Evolutionary conservation across 2,888 invertebrate species (phyloP).

Genomic region (Creontiades dilutus): DNA sequence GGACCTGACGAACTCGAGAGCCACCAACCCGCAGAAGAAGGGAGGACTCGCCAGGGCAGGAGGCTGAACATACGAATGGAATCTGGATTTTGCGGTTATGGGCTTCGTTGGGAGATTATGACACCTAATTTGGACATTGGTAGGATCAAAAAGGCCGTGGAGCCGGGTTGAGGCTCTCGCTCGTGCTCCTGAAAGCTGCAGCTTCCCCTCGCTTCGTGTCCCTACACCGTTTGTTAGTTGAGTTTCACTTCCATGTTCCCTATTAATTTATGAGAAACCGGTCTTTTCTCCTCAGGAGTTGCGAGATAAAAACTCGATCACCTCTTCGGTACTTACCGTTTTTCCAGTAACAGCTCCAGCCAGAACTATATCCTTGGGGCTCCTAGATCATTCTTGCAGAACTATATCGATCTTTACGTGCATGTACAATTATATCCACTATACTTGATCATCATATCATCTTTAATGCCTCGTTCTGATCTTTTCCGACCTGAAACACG

Average conservation of each 20-base stretch:
- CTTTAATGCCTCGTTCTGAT: too few species aligned
- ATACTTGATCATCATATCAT: too few species aligned
- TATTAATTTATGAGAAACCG: slow-evolving; percentile 42
- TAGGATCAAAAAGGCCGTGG: slow-evolving; percentile 56
- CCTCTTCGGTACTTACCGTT: slow-evolving; percentile 32
- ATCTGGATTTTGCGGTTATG: slow-evolving; percentile 66
- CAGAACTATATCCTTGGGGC: background rate
- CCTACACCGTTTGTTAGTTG: background rate
- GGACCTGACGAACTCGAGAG: background rate
- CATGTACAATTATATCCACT: too few species aligned
- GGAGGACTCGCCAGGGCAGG: background rate
- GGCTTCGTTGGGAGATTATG: slow-evolving; percentile 47
- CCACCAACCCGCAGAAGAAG: background rate
- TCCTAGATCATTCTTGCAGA: background rate
- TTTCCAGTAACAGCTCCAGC: background rate
- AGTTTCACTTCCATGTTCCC: slow-evolving; percentile 42
- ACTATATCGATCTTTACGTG: background rate
- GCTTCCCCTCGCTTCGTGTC: background rate
- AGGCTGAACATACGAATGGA: slow-evolving; percentile 4
- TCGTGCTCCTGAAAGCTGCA: slow-evolving; percentile 12
- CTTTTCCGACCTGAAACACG: too few species aligned
- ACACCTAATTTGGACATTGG: slow-evolving; percentile 64
- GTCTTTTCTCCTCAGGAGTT: background rate
- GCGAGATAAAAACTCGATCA: slow-evolving; percentile 34
- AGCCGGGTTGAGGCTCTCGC: slow-evolving; percentile 1